Evolutionary conservation across 2,888 invertebrate genomes (phyloP), one percentile per base, ranked within the genome.

Genomic region (Chrysina gloriosa): DNA sequence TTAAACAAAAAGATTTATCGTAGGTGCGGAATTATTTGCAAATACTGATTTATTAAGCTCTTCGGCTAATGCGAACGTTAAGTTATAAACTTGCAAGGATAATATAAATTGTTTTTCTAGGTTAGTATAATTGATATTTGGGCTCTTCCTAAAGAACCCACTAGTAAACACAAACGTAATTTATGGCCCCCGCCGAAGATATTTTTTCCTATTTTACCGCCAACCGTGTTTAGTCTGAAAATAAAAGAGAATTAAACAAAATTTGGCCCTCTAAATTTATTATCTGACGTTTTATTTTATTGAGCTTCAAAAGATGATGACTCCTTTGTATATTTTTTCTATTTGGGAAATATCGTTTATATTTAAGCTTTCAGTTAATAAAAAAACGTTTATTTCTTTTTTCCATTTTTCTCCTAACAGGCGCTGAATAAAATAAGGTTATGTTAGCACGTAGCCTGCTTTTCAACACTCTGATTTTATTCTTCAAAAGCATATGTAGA

Each of bases 141-240:
- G 9, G 21, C 16, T 48, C 25, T 48, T 21, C 23, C 25, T 50
- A 50, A 50, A 50, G 9, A n/a, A n/a, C 9, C 48, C 21, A 11
- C 11, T 2, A 23, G 27, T 27, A 50, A 50, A 23, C 27, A 45
- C 14, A 11, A 45, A 9, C 16, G 19, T 50, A 50, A 48, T 23
- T 50, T 50, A 50, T 50, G n/a, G 14, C 48, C 14, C 48, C 23
- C 6, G 21, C 5, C 9, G 23, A 27, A 6, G 2, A 52, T 16
- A 16, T 16, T 31, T 27, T 11, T 27, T 52, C 19, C 31, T 39
- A 25, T 7, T 61, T 63, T 47, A 63, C 25, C 34, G 31, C 47
- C 63, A 47, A 16, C 27, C 11, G 27, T 61, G 45, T 63, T 47
- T 63, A 63, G 63, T 45, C 47, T 63, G 63, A 31, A 47, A 47